These are phyloP conservation scores for Silurus aristotelis DNA, from an alignment of 2,797 vertebrate genomes.

Conservation along the genomic window DNA sequence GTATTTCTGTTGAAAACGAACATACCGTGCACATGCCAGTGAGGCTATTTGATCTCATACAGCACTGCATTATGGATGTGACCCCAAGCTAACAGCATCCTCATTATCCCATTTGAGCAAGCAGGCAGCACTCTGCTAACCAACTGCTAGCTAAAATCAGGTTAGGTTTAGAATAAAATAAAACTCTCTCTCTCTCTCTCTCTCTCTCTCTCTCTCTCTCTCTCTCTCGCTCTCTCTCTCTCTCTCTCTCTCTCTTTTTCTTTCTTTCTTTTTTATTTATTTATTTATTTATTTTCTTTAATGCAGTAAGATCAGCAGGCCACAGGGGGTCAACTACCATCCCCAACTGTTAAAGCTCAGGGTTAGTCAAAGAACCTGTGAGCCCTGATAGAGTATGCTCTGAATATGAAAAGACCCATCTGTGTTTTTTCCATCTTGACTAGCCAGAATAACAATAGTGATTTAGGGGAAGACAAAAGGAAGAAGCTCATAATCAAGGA, in stretches of 20 bases:
- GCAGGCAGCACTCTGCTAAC: not conserved
- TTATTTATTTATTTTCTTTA: not conserved
- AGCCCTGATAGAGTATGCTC: conserved; percentile 1
- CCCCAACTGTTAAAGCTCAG: not conserved
- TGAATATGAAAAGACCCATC: conserved; percentile 36
- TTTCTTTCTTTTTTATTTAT: not conserved
- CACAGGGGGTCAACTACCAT: not conserved
- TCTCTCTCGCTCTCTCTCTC: too few species aligned
- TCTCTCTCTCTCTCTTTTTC: too few species aligned
- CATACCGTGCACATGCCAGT: not conserved
- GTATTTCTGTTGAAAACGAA: not conserved
- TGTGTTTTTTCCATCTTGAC: conserved; percentile 1
- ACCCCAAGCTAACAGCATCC: conserved; percentile 1
- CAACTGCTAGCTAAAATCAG: not conserved
- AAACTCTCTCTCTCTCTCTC: too few species aligned
- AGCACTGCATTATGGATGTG: conserved; percentile 14
- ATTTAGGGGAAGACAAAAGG: conserved; percentile 33
- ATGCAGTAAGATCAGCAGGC: not conserved
- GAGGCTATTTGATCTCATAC: conserved; percentile 4
- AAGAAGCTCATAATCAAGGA: conserved; percentile 42
- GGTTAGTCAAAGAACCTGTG: not conserved
- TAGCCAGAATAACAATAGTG: conserved; percentile 21
- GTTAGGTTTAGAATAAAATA: not conserved
- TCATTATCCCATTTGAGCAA: conserved; percentile 3
- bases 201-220: too few species aligned